Base-by-base conservation (phyloP, 2,888 invertebrate genomes). In the Metopia argyrocephala region DNA sequence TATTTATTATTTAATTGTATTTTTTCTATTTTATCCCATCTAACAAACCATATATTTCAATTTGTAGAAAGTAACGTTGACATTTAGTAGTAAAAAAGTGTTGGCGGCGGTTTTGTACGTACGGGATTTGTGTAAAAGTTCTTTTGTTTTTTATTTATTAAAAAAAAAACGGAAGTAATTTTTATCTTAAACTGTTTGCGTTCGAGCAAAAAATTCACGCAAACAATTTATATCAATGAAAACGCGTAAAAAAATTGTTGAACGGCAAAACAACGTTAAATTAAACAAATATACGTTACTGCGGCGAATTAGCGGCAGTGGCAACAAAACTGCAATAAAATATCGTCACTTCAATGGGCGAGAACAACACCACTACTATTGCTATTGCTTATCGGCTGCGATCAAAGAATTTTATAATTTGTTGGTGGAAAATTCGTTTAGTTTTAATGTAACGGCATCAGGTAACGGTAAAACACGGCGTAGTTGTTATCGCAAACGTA, bases 401-500 rank as follows among this genome's bases (percentile, higher is more conserved):
- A 48, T 3, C 31, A 57, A 15, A 56, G 27, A 27, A 38, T 70
- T 48, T 68, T 48, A 23, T 15, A 54, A 56, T 21, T 62, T 48
- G 18, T 68, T 48, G 66, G 54, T 78, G 71, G 71, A 62, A 71
- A 71, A 66, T 78, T 25, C 61, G 54, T 54, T 61, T 61, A 52
- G 61, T 71, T 71, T 54, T 6, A 66, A 71, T 61, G 21, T 54
- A 48, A 31, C 56, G 12, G 38, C 45, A 54, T 9, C 65, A 27
- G 38, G 54, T 71, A 71, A 66, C 52, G 38, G 46, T 31, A 66
- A 61, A 71, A 59, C 46, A 61, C 65, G 61, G 71, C 71, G 78
- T 5, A 78, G 78, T 78, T 78, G 78, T 66, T 66, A 73, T 78
- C 71, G 71, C 52, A 66, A 38, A 71, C 21, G 46, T 46, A 78